These are phyloP conservation scores for Sebastes wilsoni DNA, from an alignment of 2,797 vertebrate species.

Conservation along the genomic window DNA sequence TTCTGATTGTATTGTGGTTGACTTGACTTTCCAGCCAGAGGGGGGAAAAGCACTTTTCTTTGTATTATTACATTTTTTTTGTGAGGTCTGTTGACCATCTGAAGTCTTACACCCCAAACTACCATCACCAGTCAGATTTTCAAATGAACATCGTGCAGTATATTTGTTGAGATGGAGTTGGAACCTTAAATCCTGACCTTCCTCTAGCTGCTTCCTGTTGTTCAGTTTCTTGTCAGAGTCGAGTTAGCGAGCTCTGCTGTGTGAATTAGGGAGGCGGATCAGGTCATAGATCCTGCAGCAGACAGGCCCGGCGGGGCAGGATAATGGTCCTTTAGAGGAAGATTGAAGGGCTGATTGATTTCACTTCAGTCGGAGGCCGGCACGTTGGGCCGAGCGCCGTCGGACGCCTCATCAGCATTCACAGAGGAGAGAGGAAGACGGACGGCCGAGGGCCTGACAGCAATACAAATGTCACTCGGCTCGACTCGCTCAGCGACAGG, in stretches of 20 bases:
- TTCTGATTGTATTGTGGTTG: neutral
- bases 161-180: neutral
- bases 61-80: no score
- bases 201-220: neutral
- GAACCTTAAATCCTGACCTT: conserved; percentile 25
- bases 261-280: conserved; percentile 46
- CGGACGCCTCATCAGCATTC: conserved; percentile 76
- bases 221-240: conserved; percentile 12
- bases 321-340: conserved; percentile 76
- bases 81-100: no score
- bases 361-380: conserved; percentile 75
- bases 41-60: neutral
- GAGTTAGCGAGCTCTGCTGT: conserved; percentile 21
- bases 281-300: conserved; percentile 47
- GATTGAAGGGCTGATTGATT: conserved; percentile 83
- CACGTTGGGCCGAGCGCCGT: conserved; percentile 49
- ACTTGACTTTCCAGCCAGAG: neutral
- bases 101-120: neutral
- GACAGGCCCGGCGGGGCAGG: conserved; percentile 42
- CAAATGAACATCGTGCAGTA: neutral
- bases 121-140: neutral
- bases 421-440: conserved; percentile 39
- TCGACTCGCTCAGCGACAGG: conserved; percentile 22
- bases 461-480: conserved; percentile 77
- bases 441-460: conserved; percentile 45